Evolutionary conservation across 1,140 invertebrate genomes (phyloP).

Genomic region (Latrodectus geometricus): DNA sequence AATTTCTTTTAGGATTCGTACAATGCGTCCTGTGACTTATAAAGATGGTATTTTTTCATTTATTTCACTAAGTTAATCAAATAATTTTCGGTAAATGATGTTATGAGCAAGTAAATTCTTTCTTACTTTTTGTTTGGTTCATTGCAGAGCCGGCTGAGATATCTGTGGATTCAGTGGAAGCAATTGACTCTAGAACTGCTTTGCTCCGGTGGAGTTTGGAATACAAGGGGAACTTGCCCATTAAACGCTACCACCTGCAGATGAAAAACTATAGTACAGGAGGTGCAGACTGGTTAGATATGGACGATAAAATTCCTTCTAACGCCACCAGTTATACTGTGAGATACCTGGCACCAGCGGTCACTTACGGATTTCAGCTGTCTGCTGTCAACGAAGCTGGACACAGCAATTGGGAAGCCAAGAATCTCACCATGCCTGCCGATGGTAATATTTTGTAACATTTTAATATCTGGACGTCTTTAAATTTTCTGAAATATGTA

Average conservation of each 20-base stretch:
- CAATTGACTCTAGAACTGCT: constrained; percentile 60
- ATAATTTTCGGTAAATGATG: no score
- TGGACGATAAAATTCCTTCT: constrained; percentile 56
- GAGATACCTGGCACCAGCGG: constrained; percentile 62
- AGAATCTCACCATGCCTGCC: constrained; percentile 64
- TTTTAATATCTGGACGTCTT: background rate
- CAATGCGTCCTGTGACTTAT: no score
- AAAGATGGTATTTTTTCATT: no score
- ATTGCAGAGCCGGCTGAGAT: constrained; percentile 64
- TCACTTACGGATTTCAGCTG: constrained; percentile 64
- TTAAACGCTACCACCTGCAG: constrained; percentile 63
- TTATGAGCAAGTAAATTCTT: background rate
- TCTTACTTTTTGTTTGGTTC: background rate
- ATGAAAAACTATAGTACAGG: constrained; percentile 64
- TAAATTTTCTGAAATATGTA: no score
- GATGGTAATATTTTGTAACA: constrained; percentile 35
- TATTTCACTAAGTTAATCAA: no score
- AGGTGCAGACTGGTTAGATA: constrained; percentile 58
- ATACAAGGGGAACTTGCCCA: constrained; percentile 63
- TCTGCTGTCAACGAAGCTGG: constrained; percentile 64
- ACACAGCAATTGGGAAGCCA: constrained; percentile 62
- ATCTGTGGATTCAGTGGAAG: constrained; percentile 61
- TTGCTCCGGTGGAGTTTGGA: constrained; percentile 61
- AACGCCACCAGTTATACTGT: constrained; percentile 61
- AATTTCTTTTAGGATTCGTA: no score